phyloP scores from a whole-genome alignment of 2,113 vertebrate species.

The Marcusenius ussheri region DNA sequence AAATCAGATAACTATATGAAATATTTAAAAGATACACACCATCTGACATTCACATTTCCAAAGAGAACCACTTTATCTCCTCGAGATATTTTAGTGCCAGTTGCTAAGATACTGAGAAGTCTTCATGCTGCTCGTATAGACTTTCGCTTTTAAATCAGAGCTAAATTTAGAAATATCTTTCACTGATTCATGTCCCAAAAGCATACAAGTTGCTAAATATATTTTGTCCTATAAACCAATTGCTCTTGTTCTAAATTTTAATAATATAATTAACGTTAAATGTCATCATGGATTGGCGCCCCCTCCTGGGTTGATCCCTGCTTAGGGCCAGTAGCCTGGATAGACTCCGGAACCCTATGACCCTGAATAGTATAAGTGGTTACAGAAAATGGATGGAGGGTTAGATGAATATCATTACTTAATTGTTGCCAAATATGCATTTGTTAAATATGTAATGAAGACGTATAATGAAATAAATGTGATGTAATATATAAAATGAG shows the following conservation, averaged over 20 bases:
- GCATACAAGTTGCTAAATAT: slow-evolving; percentile 47
- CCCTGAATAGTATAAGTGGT: not conserved
- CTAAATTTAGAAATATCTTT: slow-evolving; percentile 63
- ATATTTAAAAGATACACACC: not conserved
- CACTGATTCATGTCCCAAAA: slow-evolving; percentile 51
- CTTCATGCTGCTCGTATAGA: slow-evolving; percentile 50
- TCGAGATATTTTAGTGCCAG: slow-evolving; percentile 60
- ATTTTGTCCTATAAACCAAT: slow-evolving; percentile 22
- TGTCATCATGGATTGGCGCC: not conserved
- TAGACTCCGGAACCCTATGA: not conserved
- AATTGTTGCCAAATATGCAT: not conserved
- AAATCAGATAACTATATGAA: not conserved
- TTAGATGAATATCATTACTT: not conserved
- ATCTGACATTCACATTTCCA: slow-evolving; percentile 24
- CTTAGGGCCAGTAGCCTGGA: not conserved
- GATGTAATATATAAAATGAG: not conserved
- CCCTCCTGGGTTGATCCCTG: not conserved
- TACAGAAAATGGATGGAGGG: not conserved
- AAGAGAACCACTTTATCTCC: slow-evolving; percentile 40
- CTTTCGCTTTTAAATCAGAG: slow-evolving; percentile 52
- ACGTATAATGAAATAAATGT: not conserved
- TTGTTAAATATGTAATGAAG: not conserved
- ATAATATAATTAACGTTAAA: not conserved
- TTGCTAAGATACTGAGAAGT: slow-evolving; percentile 59
- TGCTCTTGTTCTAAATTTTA: slow-evolving; percentile 28